Evolutionary conservation across 2,113 vertebrate species (phyloP).

Genomic region (Datnioides undecimradiatus): DNA sequence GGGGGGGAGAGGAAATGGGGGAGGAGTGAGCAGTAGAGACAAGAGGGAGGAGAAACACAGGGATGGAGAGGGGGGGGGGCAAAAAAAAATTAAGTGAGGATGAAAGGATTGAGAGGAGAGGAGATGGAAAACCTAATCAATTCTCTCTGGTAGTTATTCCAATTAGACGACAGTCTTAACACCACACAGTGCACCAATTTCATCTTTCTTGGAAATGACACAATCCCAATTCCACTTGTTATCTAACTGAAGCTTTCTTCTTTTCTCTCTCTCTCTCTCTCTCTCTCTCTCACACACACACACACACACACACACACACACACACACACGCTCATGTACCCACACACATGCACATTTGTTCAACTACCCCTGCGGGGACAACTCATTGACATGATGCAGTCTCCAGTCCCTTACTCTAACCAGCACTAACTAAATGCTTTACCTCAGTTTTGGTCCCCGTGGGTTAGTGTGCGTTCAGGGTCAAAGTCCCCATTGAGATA

Average conservation of each 20-base stretch:
- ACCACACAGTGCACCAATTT: conserved; percentile 53
- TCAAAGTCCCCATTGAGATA: no score
- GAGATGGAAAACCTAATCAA: conserved; percentile 69
- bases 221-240: conserved; percentile 23
- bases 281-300: not conserved
- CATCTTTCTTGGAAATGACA: conserved; percentile 50
- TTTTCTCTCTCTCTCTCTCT: not conserved
- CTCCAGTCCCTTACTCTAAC: no score
- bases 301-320: conserved; percentile 14
- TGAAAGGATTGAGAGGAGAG: conserved; percentile 68
- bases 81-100: conserved; percentile 57
- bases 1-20: conserved; percentile 40
- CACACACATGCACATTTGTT: no score
- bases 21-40: conserved; percentile 60
- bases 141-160: conserved; percentile 69
- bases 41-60: conserved; percentile 48
- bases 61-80: conserved; percentile 28
- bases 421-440: no score
- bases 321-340: not conserved
- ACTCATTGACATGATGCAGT: no score
- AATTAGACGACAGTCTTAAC: conserved; percentile 64
- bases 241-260: conserved; percentile 31
- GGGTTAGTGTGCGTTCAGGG: no score
- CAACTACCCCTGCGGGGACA: no score
- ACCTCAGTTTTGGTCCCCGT: no score